Percentiles rank a stretch among this genome's conserved stretches.
phyloP scores from a whole-genome alignment of 2,113 vertebrate genomes.

The Phoxinus phoxinus region DNA sequence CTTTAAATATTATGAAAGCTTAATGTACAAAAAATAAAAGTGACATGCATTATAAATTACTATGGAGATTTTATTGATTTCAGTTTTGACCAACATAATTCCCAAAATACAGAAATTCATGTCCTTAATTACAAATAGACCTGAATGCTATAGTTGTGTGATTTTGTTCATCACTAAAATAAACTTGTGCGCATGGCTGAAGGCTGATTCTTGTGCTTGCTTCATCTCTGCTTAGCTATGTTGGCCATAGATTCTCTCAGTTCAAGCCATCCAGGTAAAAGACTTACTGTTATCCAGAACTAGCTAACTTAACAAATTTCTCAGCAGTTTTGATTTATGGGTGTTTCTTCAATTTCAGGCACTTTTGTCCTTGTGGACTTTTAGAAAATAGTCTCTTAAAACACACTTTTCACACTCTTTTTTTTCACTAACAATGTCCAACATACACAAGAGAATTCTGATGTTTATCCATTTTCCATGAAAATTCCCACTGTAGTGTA shows the following conservation, averaged over 20 bases:
- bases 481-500: too few relatives aligned
- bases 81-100: neutral
- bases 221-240: slow-evolving; percentile 90
- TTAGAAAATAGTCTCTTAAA: neutral
- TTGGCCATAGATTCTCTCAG: slow-evolving; percentile 85
- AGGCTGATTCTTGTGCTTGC: slow-evolving; percentile 80
- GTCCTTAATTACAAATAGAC: neutral
- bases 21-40: neutral
- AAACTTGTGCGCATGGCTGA: slow-evolving; percentile 40
- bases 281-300: slow-evolving; percentile 61
- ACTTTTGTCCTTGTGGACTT: neutral
- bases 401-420: too few relatives aligned
- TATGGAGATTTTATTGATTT: neutral
- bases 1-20: neutral
- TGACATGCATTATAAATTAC: neutral
- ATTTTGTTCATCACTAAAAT: neutral
- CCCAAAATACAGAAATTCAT: neutral
- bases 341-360: neutral
- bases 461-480: too few relatives aligned
- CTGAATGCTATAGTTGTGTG: neutral
- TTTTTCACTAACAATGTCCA: too few relatives aligned
- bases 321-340: too few relatives aligned
- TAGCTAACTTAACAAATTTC: neutral
- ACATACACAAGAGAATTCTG: too few relatives aligned
- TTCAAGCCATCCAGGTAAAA: slow-evolving; percentile 93